Conservation (phyloP, 2,888 invertebrate genomes). For the Xestoiulus laeticollis region DNA sequence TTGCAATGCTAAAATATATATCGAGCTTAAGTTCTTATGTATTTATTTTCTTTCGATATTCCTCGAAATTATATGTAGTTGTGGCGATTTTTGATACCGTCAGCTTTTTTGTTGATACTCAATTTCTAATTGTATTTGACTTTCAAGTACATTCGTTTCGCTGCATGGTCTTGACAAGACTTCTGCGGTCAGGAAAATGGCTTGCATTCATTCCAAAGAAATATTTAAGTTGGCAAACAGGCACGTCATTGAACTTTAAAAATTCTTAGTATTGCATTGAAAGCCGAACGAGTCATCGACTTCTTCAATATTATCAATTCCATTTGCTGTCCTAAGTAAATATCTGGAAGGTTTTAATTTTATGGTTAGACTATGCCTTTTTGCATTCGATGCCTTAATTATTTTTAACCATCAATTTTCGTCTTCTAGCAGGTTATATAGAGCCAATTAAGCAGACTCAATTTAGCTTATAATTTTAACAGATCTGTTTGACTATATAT, state of each 20-base stretch:
- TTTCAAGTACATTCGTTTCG: neutral
- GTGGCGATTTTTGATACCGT: neutral
- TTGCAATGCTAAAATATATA: too few species aligned
- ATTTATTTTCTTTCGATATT: slow-evolving; percentile 5
- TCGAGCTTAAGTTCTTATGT: neutral
- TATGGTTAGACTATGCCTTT: neutral
- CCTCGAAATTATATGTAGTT: neutral
- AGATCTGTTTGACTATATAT: neutral
- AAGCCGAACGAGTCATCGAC: neutral
- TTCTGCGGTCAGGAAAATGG: slow-evolving; percentile 4
- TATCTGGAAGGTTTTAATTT: neutral
- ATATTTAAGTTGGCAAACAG: neutral
- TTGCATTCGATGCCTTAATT: neutral
- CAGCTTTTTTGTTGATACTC: neutral
- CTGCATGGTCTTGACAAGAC: neutral
- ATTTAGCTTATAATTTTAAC: neutral
- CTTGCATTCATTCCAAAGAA: neutral
- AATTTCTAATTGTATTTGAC: neutral
- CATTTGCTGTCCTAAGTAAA: neutral
- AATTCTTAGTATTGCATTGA: neutral
- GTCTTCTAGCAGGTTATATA: neutral
- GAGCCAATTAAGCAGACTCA: neutral
- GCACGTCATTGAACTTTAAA: neutral
- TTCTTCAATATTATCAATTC: neutral
- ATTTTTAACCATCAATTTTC: neutral